Evolutionary conservation across 2,888 invertebrate genomes (phyloP).

Genomic region (Nysson spinosus): DNA sequence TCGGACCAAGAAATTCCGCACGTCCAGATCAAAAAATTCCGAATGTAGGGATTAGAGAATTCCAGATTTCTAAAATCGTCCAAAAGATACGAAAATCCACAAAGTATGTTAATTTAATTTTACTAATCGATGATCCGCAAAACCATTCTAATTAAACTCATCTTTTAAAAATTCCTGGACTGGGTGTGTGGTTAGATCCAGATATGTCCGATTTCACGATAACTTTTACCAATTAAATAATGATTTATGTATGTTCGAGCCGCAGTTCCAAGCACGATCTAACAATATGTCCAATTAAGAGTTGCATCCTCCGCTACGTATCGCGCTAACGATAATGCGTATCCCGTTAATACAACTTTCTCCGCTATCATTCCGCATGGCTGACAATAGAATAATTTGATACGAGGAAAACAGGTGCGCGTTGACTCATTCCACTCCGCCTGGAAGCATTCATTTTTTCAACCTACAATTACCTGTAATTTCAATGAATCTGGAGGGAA

Average conservation of each 20-base stretch:
- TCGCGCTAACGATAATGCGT: conserved; percentile 25
- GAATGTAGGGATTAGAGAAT: too few relatives aligned
- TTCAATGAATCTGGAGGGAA: too few relatives aligned
- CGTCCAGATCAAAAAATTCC: too few relatives aligned
- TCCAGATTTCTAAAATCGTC: too few relatives aligned
- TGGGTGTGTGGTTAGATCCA: background rate
- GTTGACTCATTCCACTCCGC: conserved; percentile 16
- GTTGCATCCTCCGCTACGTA: conserved; percentile 36
- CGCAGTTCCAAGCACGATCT: background rate
- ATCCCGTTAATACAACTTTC: conserved; percentile 42
- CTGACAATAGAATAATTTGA: conserved; percentile 18
- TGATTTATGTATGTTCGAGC: background rate
- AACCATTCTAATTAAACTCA: background rate
- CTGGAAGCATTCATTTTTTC: background rate
- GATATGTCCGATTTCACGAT: background rate
- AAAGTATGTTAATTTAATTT: background rate
- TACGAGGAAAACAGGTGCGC: conserved; percentile 24
- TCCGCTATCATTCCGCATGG: conserved; percentile 31
- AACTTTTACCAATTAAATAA: conserved; percentile 22
- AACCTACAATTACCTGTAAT: background rate
- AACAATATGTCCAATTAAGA: conserved; percentile 34
- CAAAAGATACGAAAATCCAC: too few relatives aligned
- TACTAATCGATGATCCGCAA: background rate
- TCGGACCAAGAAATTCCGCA: too few relatives aligned
- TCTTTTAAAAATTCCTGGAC: background rate